Evolutionary conservation across 2,888 invertebrate species (phyloP).

Genomic region (Trissonchulus latispiculum): DNA sequence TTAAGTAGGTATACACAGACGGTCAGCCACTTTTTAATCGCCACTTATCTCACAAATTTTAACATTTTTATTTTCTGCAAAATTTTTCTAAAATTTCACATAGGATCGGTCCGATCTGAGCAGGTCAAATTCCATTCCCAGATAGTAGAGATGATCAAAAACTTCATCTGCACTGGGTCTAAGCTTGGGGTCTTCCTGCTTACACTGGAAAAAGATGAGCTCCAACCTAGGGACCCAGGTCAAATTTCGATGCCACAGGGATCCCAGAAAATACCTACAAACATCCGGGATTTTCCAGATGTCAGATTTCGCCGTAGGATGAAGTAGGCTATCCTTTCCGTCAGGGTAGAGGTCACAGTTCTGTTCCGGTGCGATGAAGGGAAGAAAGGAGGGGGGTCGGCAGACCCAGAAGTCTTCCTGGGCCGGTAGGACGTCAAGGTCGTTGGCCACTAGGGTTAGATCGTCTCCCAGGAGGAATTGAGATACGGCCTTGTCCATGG

Average conservation of each 20-base stretch:
- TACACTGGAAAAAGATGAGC: not conserved
- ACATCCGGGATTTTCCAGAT: not conserved
- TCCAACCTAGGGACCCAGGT: not conserved
- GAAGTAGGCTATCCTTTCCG: not conserved
- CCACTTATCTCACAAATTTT: no score
- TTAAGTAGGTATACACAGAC: no score
- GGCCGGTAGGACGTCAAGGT: not conserved
- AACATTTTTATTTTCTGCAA: no score
- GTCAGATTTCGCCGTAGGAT: not conserved
- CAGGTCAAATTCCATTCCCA: no score
- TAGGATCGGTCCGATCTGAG: no score
- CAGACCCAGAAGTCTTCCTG: not conserved
- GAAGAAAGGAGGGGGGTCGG: not conserved
- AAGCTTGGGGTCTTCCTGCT: not conserved
- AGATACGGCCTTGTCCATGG: not conserved
- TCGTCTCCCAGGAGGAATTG: not conserved
- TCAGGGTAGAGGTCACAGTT: not conserved
- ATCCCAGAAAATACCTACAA: not conserved
- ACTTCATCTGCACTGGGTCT: not conserved
- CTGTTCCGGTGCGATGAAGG: not conserved
- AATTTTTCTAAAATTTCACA: no score
- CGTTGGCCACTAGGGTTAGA: not conserved
- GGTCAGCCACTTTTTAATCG: no score
- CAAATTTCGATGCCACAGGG: not conserved
- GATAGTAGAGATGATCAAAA: no score